These are phyloP conservation scores for Turdus rufiventris DNA, from an alignment of 2,113 vertebrate species.

Conservation along the genomic window DNA sequence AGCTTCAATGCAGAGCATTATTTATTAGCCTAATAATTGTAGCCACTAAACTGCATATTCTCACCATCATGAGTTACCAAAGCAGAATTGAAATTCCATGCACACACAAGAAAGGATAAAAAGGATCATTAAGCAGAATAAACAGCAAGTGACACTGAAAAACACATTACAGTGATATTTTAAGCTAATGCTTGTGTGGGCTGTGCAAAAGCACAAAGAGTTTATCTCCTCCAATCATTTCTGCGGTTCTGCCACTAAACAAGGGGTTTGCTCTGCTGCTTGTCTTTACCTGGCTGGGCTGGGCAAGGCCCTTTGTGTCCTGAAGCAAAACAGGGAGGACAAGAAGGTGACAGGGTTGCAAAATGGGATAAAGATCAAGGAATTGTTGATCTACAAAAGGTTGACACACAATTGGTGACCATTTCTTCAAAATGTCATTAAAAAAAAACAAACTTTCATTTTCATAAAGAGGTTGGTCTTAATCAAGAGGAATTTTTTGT, in stretches of 20 bases:
- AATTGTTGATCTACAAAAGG: not conserved
- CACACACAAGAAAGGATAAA: not conserved
- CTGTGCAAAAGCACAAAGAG: slow-evolving; percentile 35
- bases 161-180: slow-evolving; percentile 42
- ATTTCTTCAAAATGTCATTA: not conserved
- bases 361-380: not conserved
- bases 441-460: not conserved
- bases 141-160: slow-evolving; percentile 38
- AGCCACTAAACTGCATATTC: not conserved
- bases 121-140: slow-evolving; percentile 37
- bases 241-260: not conserved
- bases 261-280: not conserved
- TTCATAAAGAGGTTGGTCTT: not conserved
- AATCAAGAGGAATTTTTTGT: not conserved
- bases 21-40: not conserved
- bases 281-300: not conserved
- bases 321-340: too few species aligned
- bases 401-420: not conserved
- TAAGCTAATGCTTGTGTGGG: slow-evolving; percentile 42
- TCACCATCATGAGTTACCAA: not conserved
- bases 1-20: not conserved
- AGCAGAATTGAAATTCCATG: not conserved
- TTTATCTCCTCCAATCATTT: not conserved
- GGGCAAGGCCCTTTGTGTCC: not conserved
- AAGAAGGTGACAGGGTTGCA: not conserved